Conservation (phyloP, 2,888 invertebrate species). For the Cenopis cana region DNA sequence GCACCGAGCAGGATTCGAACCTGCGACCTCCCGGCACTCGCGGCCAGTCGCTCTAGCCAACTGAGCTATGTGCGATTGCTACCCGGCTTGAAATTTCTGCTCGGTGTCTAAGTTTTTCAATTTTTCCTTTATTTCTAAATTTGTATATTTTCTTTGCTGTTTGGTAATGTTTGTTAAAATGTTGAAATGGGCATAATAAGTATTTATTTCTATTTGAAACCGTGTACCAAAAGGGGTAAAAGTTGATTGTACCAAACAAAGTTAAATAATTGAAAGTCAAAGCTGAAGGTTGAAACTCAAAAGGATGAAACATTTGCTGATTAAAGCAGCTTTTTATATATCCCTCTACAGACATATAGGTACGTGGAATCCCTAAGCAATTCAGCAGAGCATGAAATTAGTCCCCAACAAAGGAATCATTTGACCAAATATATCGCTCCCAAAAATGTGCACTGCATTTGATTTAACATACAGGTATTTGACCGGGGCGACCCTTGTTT, state of each 20-base stretch:
- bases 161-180: no score
- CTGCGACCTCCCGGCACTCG: no score
- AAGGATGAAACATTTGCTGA: constrained; percentile 33
- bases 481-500: constrained; percentile 66
- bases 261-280: background rate
- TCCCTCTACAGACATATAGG: constrained; percentile 50
- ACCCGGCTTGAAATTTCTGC: no score
- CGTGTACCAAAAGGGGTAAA: no score
- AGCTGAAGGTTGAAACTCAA: constrained; percentile 11
- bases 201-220: no score
- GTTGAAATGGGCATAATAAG: no score
- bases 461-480: constrained; percentile 79
- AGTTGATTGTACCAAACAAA: no score
- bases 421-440: constrained; percentile 67
- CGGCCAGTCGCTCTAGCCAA: no score
- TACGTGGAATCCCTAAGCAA: constrained; percentile 58
- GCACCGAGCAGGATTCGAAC: no score
- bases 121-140: no score
- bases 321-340: constrained; percentile 26
- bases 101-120: no score
- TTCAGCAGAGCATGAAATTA: constrained; percentile 67
- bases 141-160: background rate
- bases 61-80: no score
- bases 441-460: constrained; percentile 63
- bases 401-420: constrained; percentile 66